A percentile compares a stretch with the other conserved stretches of the same genome.
phyloP scores from a whole-genome alignment of 1,140 invertebrate species.

The Bactericera cockerelli region DNA sequence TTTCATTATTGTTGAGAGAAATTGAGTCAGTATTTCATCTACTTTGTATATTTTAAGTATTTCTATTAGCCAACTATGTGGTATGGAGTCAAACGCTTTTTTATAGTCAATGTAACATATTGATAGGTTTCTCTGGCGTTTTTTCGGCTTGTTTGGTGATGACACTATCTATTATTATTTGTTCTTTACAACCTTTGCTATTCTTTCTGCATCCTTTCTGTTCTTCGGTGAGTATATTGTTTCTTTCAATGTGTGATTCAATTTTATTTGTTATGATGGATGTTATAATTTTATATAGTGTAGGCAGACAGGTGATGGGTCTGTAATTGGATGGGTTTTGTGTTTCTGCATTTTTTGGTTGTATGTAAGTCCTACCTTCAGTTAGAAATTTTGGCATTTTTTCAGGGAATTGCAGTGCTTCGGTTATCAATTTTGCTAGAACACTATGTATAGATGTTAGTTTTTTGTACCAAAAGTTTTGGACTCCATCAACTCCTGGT shows the following conservation, averaged over 20 bases:
- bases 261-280: constrained; percentile 16
- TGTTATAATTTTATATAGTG: constrained; percentile 13
- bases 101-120: too few relatives aligned
- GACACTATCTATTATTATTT: too few relatives aligned
- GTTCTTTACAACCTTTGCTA: background rate
- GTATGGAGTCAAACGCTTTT: too few relatives aligned
- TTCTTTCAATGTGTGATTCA: constrained; percentile 11
- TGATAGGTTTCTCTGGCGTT: too few relatives aligned
- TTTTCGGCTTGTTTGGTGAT: too few relatives aligned
- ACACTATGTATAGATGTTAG: constrained; percentile 13
- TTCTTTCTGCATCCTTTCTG: background rate
- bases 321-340: constrained; percentile 15
- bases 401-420: background rate
- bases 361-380: constrained; percentile 19
- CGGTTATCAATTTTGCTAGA: background rate
- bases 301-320: constrained; percentile 14
- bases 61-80: too few relatives aligned
- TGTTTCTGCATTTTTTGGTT: constrained; percentile 15
- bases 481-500: constrained; percentile 12
- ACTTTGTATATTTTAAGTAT: too few relatives aligned
- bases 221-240: background rate
- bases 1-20: too few relatives aligned
- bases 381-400: background rate
- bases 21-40: too few relatives aligned
- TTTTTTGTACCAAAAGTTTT: constrained; percentile 21